Evolutionary conservation across 2,888 invertebrate genomes (phyloP), one percentile per base, ranked within the genome.

Genomic region (Netelia inedita): DNA sequence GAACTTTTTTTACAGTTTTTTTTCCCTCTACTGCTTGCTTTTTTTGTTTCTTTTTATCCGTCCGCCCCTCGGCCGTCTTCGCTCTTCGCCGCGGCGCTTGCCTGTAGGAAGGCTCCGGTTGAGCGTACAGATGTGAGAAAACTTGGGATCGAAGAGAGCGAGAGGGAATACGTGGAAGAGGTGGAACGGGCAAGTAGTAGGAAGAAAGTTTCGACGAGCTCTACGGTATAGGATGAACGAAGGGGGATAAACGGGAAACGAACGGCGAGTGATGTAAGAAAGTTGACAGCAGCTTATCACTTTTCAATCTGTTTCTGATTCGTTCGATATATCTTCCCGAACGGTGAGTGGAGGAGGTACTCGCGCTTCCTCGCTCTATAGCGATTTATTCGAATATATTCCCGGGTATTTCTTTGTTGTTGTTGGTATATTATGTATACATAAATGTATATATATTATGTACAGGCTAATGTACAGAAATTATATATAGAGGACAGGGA

Each of bases 201-300:
- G 57, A 65, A 75, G 50, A 83, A 83, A 83, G 74, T 83, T 83
- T 79, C 3, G 73, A 65, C 46, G 10, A 35, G 41, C 16, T 55
- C 41, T 10, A 73, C n/a, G 61, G 41, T 53, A 43, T 50, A 55
- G 19, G 68, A 57, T 41, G 35, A 59, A 63, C n/a, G 68, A 28
- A 21, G 41, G 72, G 2, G 43, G 11, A 63, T 61, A 9, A 28
- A 19, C 11, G 46, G 11, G 73, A 46, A 53, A 53, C 41, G 57
- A 53, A 66, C 50, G 28, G 55, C 69, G 79, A 78, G 73, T 57
- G 79, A 83, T 83, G 83, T 50, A 72, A 71, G 72, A 75, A 83
- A 79, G 83, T 83, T 83, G 79, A 83, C 83, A 71, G 83, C 55
- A 55, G 75, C 79, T 83, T 79, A 83, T 83, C 83, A 83, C 83